Conservation (phyloP, 2,888 invertebrate species). For the Matsumyia berberina region DNA sequence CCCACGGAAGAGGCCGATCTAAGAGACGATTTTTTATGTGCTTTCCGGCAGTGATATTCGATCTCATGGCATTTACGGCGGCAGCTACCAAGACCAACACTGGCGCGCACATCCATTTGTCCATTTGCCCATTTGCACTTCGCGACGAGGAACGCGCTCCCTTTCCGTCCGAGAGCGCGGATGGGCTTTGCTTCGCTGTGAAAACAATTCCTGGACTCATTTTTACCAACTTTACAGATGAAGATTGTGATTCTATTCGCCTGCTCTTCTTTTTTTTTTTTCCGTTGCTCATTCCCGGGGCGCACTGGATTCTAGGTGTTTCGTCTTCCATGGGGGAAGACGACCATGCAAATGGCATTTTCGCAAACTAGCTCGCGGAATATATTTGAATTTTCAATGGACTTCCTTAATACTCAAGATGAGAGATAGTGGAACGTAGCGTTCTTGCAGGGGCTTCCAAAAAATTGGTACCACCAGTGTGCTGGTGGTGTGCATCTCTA, state of each 20-base stretch:
- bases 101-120: slow-evolving; percentile 17
- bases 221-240: slow-evolving; percentile 65
- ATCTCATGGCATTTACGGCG: slow-evolving; percentile 57
- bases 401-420: slow-evolving; percentile 76
- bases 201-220: slow-evolving; percentile 74
- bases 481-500: slow-evolving; percentile 56
- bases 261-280: slow-evolving; percentile 44
- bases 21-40: slow-evolving; percentile 75
- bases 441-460: slow-evolving; percentile 49
- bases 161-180: slow-evolving; percentile 22
- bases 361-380: slow-evolving; percentile 76
- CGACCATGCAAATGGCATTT: slow-evolving; percentile 75
- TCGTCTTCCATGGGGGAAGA: slow-evolving; percentile 56
- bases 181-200: slow-evolving; percentile 60
- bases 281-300: slow-evolving; percentile 28
- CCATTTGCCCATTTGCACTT: slow-evolving; percentile 72
- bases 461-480: slow-evolving; percentile 16
- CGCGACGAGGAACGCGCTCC: slow-evolving; percentile 33
- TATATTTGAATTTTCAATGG: slow-evolving; percentile 77
- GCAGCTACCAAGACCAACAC: slow-evolving; percentile 53
- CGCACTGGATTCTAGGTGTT: slow-evolving; percentile 44
- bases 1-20: slow-evolving; percentile 52
- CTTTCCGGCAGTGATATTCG: slow-evolving; percentile 76
- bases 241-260: slow-evolving; percentile 73
- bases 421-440: slow-evolving; percentile 68